Evolutionary conservation across 2,113 vertebrate species (phyloP).

Genomic region (Noturus placidus): DNA sequence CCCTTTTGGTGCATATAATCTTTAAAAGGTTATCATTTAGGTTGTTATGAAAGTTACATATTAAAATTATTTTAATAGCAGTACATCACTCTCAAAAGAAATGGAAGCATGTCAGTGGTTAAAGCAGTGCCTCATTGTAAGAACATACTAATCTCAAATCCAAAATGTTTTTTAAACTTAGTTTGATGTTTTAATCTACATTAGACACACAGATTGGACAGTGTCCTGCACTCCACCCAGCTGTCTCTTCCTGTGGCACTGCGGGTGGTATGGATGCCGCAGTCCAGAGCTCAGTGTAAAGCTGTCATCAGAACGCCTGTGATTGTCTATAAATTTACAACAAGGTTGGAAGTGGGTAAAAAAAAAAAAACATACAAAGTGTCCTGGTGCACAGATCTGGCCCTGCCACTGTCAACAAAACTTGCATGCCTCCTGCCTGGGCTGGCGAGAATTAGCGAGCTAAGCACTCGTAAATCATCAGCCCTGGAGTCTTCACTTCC

Average conservation of each 20-base stretch:
- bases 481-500: conserved; percentile 54
- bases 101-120: background rate
- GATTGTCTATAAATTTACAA: conserved; percentile 45
- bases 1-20: too few species aligned
- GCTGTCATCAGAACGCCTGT: conserved; percentile 24
- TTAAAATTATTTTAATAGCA: background rate
- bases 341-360: conserved; percentile 1
- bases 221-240: conserved; percentile 1
- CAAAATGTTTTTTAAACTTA: background rate
- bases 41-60: too few species aligned
- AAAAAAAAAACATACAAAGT: conserved; percentile 20
- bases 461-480: conserved; percentile 62
- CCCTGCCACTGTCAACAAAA: conserved; percentile 51
- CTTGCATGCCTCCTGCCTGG: conserved; percentile 50
- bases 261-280: conserved; percentile 16
- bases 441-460: conserved; percentile 59
- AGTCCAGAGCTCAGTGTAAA: conserved; percentile 26
- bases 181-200: background rate
- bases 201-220: background rate
- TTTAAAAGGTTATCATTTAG: too few species aligned
- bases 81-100: background rate
- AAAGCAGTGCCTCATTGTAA: background rate
- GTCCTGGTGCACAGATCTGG: conserved; percentile 21
- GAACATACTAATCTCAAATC: background rate
- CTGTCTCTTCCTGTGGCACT: conserved; percentile 17